phyloP scores from a whole-genome alignment of 2,797 vertebrate genomes.

The Xerus rutilus region DNA sequence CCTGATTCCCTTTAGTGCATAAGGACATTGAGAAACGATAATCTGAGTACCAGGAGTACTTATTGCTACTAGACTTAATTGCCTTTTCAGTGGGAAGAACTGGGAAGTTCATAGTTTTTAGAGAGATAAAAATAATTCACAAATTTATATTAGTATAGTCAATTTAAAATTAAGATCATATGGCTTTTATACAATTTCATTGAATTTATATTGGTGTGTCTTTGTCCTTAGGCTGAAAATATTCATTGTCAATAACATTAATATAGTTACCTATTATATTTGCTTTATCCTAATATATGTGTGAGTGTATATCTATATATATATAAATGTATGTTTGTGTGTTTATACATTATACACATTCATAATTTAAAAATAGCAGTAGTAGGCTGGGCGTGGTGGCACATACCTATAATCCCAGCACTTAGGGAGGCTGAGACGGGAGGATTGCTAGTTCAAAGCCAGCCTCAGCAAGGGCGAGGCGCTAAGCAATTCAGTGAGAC shows the following conservation, averaged over 20 bases:
- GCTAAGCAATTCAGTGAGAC: too few species aligned
- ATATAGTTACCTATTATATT: neutral
- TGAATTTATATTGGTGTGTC: conserved; percentile 20
- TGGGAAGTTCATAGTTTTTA: neutral
- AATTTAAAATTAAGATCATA: neutral
- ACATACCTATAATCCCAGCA: too few species aligned
- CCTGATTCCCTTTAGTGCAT: neutral
- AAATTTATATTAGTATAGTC: neutral
- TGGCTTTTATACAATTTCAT: neutral
- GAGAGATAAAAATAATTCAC: conserved; percentile 15
- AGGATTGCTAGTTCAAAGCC: too few species aligned
- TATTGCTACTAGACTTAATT: neutral
- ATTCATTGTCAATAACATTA: conserved; percentile 10
- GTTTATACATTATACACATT: neutral
- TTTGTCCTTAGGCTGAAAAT: neutral
- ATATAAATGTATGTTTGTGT: neutral
- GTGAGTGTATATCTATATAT: neutral
- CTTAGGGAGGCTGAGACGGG: too few species aligned
- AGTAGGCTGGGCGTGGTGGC: neutral
- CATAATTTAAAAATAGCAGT: neutral
- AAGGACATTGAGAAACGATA: conserved; percentile 3
- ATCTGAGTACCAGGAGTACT: neutral
- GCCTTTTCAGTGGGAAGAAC: neutral
- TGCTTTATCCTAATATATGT: neutral
- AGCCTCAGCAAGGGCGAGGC: too few species aligned